Conservation (phyloP, 2,888 invertebrate genomes). For the Xestia rhomboidea region DNA sequence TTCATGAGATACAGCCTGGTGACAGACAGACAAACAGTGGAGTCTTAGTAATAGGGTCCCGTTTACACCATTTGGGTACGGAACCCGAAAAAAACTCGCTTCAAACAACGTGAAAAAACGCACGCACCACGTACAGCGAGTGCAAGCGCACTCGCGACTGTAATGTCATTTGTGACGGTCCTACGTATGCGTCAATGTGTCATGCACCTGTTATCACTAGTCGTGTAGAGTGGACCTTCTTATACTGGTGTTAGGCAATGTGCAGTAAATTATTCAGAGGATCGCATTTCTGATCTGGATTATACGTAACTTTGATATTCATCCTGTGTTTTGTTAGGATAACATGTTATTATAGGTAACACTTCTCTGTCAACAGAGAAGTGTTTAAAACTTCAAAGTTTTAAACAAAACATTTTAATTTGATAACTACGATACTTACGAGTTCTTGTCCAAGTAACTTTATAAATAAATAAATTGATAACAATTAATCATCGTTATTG, state of each 20-base stretch:
- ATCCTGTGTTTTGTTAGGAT: not conserved
- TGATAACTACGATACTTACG: too few species aligned
- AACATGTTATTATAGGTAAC: too few species aligned
- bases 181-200: not conserved
- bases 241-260: not conserved
- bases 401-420: too few species aligned
- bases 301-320: not conserved
- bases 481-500: not conserved
- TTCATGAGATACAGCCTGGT: too few species aligned
- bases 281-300: not conserved
- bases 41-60: too few species aligned
- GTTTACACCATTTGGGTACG: too few species aligned
- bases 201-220: not conserved
- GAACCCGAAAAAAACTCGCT: too few species aligned
- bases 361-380: too few species aligned
- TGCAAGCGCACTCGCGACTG: not conserved
- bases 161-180: not conserved
- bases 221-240: not conserved
- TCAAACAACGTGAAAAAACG: too few species aligned
- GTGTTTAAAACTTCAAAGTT: too few species aligned
- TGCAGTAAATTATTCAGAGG: not conserved
- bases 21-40: too few species aligned
- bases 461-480: not conserved
- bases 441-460: not conserved
- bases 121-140: not conserved